Conservation (phyloP, 2,113 vertebrate species). For the Speoplatyrhinus poulsoni region DNA sequence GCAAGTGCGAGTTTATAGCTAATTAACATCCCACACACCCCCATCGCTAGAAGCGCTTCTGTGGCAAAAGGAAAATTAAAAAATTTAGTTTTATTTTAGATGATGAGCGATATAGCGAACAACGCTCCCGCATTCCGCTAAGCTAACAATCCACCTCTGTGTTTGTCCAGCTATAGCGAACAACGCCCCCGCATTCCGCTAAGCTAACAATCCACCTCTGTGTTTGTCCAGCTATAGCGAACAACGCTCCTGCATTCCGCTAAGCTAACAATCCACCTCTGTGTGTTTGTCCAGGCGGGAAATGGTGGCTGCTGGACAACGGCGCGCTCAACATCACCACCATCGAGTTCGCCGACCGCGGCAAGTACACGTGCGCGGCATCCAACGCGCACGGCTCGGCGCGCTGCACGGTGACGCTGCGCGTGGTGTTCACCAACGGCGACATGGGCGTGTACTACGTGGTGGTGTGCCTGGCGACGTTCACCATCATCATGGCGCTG, state of each 20-base stretch:
- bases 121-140: too few species aligned
- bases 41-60: too few species aligned
- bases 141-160: too few species aligned
- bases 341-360: conserved; percentile 91
- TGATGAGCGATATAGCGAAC: too few species aligned
- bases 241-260: background rate
- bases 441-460: conserved; percentile 99
- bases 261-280: background rate
- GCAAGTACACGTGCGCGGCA: conserved; percentile 93
- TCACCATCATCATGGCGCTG: conserved; percentile 93
- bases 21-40: too few species aligned
- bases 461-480: conserved; percentile 96
- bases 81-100: too few species aligned
- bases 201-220: background rate
- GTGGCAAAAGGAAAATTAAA: too few species aligned
- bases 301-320: conserved; percentile 85
- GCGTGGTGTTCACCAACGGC: conserved; percentile 90
- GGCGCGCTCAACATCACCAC: conserved; percentile 91
- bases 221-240: too few species aligned
- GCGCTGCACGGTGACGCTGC: conserved; percentile 92
- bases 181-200: background rate
- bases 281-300: conserved; percentile 69
- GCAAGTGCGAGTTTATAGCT: too few species aligned
- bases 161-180: too few species aligned
- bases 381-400: conserved; percentile 82